Evolutionary conservation across 2,113 vertebrate genomes (phyloP), one percentile per base, ranked within the genome.

Genomic region (Leptobrachium ailaonicum): DNA sequence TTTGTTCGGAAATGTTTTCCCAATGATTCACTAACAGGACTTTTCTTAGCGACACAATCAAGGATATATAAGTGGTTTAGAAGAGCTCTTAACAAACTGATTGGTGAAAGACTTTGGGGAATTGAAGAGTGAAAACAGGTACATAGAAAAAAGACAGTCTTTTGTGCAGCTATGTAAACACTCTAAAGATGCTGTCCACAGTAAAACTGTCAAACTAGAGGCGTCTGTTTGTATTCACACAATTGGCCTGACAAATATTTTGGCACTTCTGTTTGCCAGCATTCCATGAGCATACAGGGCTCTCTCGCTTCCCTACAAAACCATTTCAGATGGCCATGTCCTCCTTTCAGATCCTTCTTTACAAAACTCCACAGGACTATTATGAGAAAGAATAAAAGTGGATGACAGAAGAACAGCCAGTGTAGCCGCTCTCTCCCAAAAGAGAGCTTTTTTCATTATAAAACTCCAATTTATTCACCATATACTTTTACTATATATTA

Each of bases 101-200:
- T 87, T 91, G 86, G 89, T 90, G 88, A 88, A 86, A 93, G 91
- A 93, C 91, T 91, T 92, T 90, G 85, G 82, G 84, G 87, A 93
- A 92, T 89, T 84, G 89, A 91, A 92, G 90, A 92, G 94, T 92
- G 93, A 94, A 96, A 97, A 97, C 95, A 96, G 95, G 95, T 96
- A 95, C 90, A 89, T 43, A 78, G 85, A 89, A 88, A 80, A 92
- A 90, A 90, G 83, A 75, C 84, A 83, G 86, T 92, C 91, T 88
- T 95, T 94, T 93, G 92, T 95, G 88, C 86, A 70, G 85, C 89
- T 92, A 85, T 87, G 86, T 89, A 91, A 92, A 94, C 92, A 91
- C 86, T 86, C 83, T 85, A 83, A 71, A 68, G 64, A 74, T 72
- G 20, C 32, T 2, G 83, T 43, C 79, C 83, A 70, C 77, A 85